These are phyloP conservation scores for Willisornis vidua DNA, from an alignment of 2,113 vertebrate genomes.

Conservation along the genomic window DNA sequence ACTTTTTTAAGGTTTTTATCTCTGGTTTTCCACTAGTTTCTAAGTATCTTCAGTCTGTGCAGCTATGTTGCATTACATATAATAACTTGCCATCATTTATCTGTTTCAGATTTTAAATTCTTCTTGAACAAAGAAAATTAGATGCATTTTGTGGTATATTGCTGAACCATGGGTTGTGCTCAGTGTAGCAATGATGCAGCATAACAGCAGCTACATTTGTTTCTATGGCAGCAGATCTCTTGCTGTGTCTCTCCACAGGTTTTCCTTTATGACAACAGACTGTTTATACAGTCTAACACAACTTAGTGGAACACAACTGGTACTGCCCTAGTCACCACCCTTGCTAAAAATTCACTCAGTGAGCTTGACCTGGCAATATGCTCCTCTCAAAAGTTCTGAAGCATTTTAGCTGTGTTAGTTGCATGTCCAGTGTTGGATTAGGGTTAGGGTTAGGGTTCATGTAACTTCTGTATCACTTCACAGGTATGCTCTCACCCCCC, in stretches of 20 bases:
- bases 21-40: neutral
- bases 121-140: neutral
- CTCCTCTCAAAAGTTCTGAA: neutral
- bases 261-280: neutral
- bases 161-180: neutral
- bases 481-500: too few relatives aligned
- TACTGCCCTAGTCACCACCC: neutral
- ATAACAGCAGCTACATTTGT: neutral
- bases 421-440: neutral
- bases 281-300: neutral
- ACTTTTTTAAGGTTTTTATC: neutral
- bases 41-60: neutral
- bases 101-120: neutral
- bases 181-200: neutral
- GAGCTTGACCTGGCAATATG: neutral
- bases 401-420: neutral
- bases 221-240: slow-evolving; percentile 61
- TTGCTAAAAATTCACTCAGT: neutral
- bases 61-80: neutral
- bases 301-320: neutral
- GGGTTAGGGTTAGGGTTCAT: too few relatives aligned
- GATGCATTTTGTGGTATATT: neutral
- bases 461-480: too few relatives aligned
- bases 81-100: neutral
- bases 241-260: slow-evolving; percentile 6